Conservation (phyloP, 2,797 vertebrate species). For the Sciurus vulgaris region DNA sequence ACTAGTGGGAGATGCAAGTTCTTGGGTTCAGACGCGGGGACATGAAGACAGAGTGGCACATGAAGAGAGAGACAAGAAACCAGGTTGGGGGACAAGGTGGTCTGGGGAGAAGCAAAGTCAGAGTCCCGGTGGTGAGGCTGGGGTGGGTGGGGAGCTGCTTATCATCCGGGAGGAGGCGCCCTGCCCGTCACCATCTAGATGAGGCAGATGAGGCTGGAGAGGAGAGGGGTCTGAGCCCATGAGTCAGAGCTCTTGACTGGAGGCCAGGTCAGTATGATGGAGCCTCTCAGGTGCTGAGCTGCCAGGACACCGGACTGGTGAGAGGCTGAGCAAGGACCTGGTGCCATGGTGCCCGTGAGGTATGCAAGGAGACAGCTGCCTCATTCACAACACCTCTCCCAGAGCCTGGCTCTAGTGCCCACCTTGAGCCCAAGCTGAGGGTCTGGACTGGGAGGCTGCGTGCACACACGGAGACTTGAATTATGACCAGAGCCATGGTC, state of each 20-base stretch:
- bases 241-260: not conserved
- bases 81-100: not conserved
- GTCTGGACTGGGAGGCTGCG: no score
- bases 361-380: not conserved
- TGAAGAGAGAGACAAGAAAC: not conserved
- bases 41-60: not conserved
- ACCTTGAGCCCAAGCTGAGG: not conserved
- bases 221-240: not conserved
- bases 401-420: not conserved
- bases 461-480: not conserved
- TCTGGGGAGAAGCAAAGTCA: not conserved
- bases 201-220: not conserved
- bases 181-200: not conserved
- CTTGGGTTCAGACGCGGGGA: not conserved
- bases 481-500: not conserved
- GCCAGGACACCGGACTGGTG: not conserved
- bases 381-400: not conserved
- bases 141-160: not conserved
- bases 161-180: not conserved
- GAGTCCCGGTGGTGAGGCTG: not conserved
- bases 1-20: not conserved
- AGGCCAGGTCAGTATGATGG: not conserved
- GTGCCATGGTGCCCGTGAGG: not conserved
- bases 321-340: not conserved
- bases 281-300: not conserved